Percentiles rank a stretch among this genome's conserved stretches.
Evolutionary conservation across 92 coral and sea anemone species (phyloP).

Genomic region (Phenganax marumi): DNA sequence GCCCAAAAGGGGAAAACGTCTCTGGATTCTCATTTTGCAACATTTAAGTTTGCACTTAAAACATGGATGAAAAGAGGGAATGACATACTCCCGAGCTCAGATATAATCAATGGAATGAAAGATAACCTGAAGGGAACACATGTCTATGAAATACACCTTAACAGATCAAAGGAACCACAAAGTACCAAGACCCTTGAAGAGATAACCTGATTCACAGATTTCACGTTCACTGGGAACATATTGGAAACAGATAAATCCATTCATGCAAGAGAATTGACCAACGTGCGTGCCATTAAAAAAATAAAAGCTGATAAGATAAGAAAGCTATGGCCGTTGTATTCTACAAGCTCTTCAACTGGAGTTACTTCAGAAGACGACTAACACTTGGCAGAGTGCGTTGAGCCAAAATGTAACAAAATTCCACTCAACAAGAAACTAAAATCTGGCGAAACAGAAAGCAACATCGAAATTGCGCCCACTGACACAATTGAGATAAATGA

Average conservation of each 20-base stretch:
- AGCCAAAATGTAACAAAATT: constrained; percentile 19
- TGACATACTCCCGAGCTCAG: constrained; percentile 36
- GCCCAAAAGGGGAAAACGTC: too few species aligned
- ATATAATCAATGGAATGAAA: constrained; percentile 31
- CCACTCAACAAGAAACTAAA: background rate
- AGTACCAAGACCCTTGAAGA: constrained; percentile 22
- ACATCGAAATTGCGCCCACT: background rate
- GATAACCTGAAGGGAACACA: constrained; percentile 44
- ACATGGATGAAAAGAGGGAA: constrained; percentile 28
- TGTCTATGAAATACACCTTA: constrained; percentile 26
- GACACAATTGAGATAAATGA: background rate
- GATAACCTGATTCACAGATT: constrained; percentile 11
- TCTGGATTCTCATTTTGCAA: too few species aligned
- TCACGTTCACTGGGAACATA: background rate
- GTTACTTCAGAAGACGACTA: constrained; percentile 49
- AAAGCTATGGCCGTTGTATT: constrained; percentile 37
- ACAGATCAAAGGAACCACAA: constrained; percentile 19
- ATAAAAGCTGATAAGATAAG: constrained; percentile 8
- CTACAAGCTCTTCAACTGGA: constrained; percentile 39
- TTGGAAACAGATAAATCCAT: background rate
- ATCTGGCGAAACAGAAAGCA: background rate
- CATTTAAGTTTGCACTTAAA: constrained; percentile 23
- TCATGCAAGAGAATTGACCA: constrained; percentile 37
- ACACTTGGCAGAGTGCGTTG: constrained; percentile 32
- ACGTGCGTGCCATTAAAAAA: constrained; percentile 20